Conservation (phyloP, 2,113 vertebrate species). For the Callipepla californica region DNA sequence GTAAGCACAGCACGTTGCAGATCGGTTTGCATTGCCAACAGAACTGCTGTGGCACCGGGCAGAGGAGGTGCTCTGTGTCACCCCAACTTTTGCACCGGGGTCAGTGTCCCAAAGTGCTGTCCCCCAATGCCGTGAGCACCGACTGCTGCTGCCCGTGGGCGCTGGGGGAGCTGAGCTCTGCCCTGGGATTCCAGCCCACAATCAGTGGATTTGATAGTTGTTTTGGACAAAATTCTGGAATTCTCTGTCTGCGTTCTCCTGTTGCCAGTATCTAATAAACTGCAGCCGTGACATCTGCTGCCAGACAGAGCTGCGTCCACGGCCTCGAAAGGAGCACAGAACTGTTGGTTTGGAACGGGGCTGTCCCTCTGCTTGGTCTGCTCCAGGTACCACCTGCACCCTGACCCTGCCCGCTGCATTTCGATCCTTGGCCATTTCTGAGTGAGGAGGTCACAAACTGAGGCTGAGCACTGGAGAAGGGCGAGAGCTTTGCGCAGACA, state of each 20-base stretch:
- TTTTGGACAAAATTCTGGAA: neutral
- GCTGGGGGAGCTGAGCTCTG: neutral
- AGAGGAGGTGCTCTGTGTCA: neutral
- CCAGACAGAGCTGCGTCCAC: neutral
- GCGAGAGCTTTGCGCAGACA: neutral
- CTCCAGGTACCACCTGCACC: neutral
- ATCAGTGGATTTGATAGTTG: neutral
- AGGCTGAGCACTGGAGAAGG: neutral
- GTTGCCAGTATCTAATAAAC: neutral
- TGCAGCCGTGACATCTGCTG: neutral
- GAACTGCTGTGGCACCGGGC: neutral
- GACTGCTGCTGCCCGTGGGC: no score
- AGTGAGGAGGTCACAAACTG: neutral
- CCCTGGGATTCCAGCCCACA: neutral
- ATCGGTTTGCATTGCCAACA: constrained; percentile 44
- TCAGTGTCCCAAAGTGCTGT: neutral
- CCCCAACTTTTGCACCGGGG: neutral
- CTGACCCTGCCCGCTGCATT: neutral
- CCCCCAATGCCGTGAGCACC: no score
- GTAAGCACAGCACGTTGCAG: constrained; percentile 17
- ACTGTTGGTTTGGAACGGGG: neutral
- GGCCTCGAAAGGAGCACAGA: neutral
- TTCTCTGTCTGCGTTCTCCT: neutral
- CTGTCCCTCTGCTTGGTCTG: neutral
- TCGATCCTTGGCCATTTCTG: accelerated